Percentiles rank a stretch among this genome's conserved stretches.
Evolutionary conservation across 2,113 vertebrate genomes (phyloP).

Genomic region (Seriola dumerili): DNA sequence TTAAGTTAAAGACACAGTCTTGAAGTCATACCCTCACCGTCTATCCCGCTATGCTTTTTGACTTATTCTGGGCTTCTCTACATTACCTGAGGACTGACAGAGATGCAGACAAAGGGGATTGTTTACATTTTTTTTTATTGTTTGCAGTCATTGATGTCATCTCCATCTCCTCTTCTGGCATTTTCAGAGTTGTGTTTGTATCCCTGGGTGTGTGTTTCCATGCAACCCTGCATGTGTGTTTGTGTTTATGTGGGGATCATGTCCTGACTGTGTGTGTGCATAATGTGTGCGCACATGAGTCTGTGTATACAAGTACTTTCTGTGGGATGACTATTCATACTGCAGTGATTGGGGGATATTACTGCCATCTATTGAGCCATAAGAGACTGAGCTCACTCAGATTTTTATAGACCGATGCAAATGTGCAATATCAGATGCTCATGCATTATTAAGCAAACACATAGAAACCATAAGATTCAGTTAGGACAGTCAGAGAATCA

Average conservation of each 20-base stretch:
- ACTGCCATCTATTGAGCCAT: slow-evolving; percentile 89
- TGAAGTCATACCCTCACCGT: slow-evolving; percentile 46
- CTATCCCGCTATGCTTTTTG: slow-evolving; percentile 61
- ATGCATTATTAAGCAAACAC: slow-evolving; percentile 65
- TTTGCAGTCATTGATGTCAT: slow-evolving; percentile 62
- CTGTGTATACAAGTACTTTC: slow-evolving; percentile 55
- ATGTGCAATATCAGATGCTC: slow-evolving; percentile 67
- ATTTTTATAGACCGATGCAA: slow-evolving; percentile 62
- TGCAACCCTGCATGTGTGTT: not conserved
- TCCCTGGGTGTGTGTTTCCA: slow-evolving; percentile 32
- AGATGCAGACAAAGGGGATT: slow-evolving; percentile 50
- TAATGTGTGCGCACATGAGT: not conserved
- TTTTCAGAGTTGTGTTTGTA: slow-evolving; percentile 28
- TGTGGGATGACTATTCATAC: slow-evolving; percentile 69
- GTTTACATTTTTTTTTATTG: slow-evolving; percentile 53
- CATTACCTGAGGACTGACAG: slow-evolving; percentile 63
- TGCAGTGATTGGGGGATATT: slow-evolving; percentile 85
- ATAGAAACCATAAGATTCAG: slow-evolving; percentile 45
- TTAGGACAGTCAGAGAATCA: slow-evolving; percentile 31
- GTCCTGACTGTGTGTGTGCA: slow-evolving; percentile 16
- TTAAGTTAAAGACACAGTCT: slow-evolving; percentile 50
- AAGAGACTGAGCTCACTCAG: slow-evolving; percentile 77
- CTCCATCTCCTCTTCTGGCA: slow-evolving; percentile 50
- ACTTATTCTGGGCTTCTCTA: slow-evolving; percentile 56
- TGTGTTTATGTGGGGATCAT: not conserved